Evolutionary conservation across 2,113 vertebrate genomes (phyloP).

Genomic region (Tonatia bakeri): DNA sequence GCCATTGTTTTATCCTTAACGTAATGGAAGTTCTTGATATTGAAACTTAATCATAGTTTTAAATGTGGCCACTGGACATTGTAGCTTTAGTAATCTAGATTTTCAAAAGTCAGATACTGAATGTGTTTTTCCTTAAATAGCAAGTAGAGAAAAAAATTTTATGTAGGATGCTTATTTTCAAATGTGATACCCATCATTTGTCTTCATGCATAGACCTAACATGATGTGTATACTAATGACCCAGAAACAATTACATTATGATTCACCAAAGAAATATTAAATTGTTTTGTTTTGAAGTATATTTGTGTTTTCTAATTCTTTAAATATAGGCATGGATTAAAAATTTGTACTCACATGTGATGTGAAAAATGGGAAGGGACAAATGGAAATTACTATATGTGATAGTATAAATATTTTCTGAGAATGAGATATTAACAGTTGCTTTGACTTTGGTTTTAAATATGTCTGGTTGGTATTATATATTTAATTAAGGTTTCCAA

Average conservation of each 20-base stretch:
- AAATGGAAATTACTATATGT: neutral
- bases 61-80: neutral
- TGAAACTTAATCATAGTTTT: neutral
- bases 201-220: neutral
- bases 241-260: neutral
- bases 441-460: slow-evolving; percentile 7
- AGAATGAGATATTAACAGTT: slow-evolving; percentile 19
- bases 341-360: neutral
- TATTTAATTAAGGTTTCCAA: slow-evolving; percentile 4
- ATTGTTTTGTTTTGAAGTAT: neutral
- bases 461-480: neutral
- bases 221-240: neutral
- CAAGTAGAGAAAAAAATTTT: neutral
- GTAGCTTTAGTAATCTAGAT: slow-evolving; percentile 7
- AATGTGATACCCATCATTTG: slow-evolving; percentile 1
- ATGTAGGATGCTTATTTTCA: slow-evolving; percentile 24
- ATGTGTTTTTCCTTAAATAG: slow-evolving; percentile 1
- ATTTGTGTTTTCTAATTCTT: slow-evolving; percentile 24
- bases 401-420: neutral
- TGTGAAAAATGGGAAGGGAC: neutral
- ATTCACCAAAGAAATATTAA: neutral
- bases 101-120: neutral
- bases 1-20: neutral
- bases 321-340: neutral
- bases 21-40: neutral